Evolutionary conservation across 1,140 invertebrate species (phyloP).

Genomic region (Palaemon carinicauda): DNA sequence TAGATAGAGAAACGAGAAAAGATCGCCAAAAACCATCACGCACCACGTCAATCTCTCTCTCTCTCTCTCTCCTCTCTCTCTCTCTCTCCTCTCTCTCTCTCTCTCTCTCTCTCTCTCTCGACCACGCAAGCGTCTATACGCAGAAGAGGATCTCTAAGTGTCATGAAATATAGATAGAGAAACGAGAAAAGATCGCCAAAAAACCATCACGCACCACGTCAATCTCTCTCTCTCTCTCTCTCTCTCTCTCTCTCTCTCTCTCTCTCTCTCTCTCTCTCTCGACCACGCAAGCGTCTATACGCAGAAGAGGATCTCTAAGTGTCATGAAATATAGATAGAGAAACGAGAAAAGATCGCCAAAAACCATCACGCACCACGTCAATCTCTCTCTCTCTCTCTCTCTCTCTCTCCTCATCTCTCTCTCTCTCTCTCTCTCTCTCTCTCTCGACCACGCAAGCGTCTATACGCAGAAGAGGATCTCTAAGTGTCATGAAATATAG

Average conservation of each 20-base stretch:
- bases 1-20: neutral
- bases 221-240: neutral
- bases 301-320: neutral
- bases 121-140: no score
- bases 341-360: neutral
- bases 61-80: constrained; percentile 3
- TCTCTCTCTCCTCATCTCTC: neutral
- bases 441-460: no score
- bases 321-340: neutral
- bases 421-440: constrained; percentile 16
- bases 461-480: no score
- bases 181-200: no score
- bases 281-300: neutral
- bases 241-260: neutral
- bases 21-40: neutral
- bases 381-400: constrained; percentile 4
- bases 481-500: no score
- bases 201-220: no score
- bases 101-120: constrained; percentile 17
- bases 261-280: neutral
- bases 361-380: neutral
- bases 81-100: constrained; percentile 9
- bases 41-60: neutral
- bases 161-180: no score
- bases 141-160: no score